These are phyloP conservation scores for Nemoura dubitans DNA, from an alignment of 2,888 invertebrate genomes.

Conservation along the genomic window DNA sequence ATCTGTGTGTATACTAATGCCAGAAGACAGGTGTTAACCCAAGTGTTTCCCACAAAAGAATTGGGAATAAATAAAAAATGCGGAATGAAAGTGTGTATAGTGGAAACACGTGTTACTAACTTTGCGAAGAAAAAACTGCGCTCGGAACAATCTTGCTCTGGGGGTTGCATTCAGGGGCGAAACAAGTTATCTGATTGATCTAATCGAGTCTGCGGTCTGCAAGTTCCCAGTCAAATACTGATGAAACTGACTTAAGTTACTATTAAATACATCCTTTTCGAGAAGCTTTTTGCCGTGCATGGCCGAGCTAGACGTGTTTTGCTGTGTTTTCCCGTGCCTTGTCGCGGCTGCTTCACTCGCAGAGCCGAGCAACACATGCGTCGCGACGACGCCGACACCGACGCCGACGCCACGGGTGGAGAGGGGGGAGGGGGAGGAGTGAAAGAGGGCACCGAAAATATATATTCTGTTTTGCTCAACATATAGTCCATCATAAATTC, in stretches of 20 bases:
- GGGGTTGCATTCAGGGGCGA: no score
- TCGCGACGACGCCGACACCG: not conserved
- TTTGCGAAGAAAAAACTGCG: no score
- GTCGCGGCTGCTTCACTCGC: not conserved
- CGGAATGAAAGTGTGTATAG: no score
- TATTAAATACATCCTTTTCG: not conserved
- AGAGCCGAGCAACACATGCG: not conserved
- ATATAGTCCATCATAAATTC: conserved; percentile 39
- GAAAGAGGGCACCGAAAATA: conserved; percentile 15
- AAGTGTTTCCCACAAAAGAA: no score
- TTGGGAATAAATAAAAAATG: no score
- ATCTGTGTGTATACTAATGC: not conserved
- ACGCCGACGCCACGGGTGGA: not conserved
- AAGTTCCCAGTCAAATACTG: not conserved
- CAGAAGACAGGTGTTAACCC: not conserved
- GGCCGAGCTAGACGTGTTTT: no score
- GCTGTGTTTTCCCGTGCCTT: not conserved
- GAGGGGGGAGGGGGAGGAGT: conserved; percentile 1
- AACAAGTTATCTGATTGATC: no score
- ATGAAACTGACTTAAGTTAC: no score
- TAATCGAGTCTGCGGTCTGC: no score
- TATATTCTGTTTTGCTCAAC: conserved; percentile 39
- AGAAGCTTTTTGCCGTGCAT: not conserved
- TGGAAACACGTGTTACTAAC: no score
- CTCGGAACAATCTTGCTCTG: no score